Evolutionary conservation across 2,113 vertebrate species (phyloP), one percentile per base, ranked within the genome.

Genomic region (Camelus dromedarius): DNA sequence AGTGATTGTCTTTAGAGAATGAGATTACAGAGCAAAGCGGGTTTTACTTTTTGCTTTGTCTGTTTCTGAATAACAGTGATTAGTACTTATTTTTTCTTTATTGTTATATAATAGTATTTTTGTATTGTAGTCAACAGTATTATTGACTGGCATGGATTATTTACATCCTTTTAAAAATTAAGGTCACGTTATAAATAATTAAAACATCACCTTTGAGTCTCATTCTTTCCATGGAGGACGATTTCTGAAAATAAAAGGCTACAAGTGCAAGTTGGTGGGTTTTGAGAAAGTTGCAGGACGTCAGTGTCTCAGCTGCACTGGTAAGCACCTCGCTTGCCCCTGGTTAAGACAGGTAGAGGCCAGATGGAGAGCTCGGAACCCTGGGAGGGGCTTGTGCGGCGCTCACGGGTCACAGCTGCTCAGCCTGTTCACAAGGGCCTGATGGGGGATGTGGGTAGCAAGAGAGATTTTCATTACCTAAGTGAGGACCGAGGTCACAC

Each of bases 11-110:
- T 76, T 93, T 86, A 89, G 38, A 89, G 26, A 93, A 19, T 9
- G 24, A 64, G 75, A 93, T 86, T 67, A n/a, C 0, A 82, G 73
- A 72, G 69, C 14, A 73, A 66, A 67, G 30, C 9, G 2, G 19
- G 24, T 67, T 93, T 76, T 60, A 58, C 38, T 94, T 96, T 66
- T 66, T 93, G 46, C 19, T 75, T 83, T 64, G 66, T 92, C 75
- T 92, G 8, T 58, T 88, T 92, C 80, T 95, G 77, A 92, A 56
- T 58, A 73, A 82, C 72, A 80, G 50, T 93, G 30, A 67, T 58
- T 32, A 79, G 76, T 56, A 30, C 66, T 82, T 76, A 28, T 32
- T 54, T 70, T 42, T 42, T 75, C 19, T 54, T 56, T 81, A 19
- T 83, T 38, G 22, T 50, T 83, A 15, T 20, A 15, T 58, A 11